phyloP scores from a whole-genome alignment of 92 coral and sea anemone genomes.

The Actinostola sp. region DNA sequence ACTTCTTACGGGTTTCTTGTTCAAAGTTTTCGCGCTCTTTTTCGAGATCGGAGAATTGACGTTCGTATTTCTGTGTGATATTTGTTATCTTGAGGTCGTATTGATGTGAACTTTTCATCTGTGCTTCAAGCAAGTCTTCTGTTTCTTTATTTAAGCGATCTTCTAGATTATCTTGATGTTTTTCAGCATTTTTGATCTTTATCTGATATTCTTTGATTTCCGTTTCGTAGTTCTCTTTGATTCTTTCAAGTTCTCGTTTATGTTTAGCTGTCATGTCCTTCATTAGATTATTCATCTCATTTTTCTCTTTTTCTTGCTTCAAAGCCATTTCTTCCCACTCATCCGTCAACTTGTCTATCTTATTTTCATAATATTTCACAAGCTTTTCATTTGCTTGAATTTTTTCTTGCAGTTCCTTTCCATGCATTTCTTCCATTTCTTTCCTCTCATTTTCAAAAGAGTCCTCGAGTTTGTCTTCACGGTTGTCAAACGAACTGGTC shows the following conservation, averaged over 20 bases:
- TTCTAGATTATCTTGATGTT: constrained; percentile 58
- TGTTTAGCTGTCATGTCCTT: constrained; percentile 10
- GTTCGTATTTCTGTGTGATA: constrained; percentile 53
- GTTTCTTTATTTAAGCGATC: constrained; percentile 50
- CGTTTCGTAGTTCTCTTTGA: constrained; percentile 35
- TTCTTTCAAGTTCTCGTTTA: constrained; percentile 11
- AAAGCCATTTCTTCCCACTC: constrained; percentile 10
- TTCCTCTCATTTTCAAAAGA: constrained; percentile 55
- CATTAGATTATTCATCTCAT: not conserved
- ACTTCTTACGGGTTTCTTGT: constrained; percentile 35
- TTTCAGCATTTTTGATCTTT: constrained; percentile 50
- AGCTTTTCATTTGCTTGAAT: constrained; percentile 29
- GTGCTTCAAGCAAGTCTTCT: constrained; percentile 40
- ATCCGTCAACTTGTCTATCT: constrained; percentile 27
- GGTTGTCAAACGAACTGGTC: constrained; percentile 26
- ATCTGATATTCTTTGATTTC: constrained; percentile 43
- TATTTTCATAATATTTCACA: constrained; percentile 28
- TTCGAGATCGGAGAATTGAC: constrained; percentile 45
- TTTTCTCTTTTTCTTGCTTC: constrained; percentile 16
- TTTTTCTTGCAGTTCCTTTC: constrained; percentile 32
- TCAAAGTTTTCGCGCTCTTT: constrained; percentile 59
- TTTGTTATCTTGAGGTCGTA: constrained; percentile 50
- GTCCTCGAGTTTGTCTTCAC: constrained; percentile 52
- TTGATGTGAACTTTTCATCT: constrained; percentile 31
- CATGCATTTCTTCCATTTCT: constrained; percentile 44